Evolutionary conservation across 2,888 invertebrate genomes (phyloP).

Genomic region (Crematogaster levior): DNA sequence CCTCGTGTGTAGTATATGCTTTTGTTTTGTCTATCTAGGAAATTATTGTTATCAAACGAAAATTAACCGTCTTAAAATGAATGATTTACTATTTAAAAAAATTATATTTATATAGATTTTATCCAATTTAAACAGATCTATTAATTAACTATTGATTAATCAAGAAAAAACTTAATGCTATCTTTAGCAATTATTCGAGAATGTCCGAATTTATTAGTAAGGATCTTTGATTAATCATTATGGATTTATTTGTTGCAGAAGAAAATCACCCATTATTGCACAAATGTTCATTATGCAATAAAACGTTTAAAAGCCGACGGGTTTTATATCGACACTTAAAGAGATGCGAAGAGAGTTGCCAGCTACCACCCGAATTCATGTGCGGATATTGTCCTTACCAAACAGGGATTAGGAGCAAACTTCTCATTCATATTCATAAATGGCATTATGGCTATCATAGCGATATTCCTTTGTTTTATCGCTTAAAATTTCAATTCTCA

Average conservation of each 20-base stretch:
- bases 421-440: not conserved
- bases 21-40: not conserved
- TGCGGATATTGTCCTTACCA: not conserved
- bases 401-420: not conserved
- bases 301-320: not conserved
- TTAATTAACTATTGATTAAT: not conserved
- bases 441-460: too few species aligned
- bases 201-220: not conserved
- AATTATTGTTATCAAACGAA: not conserved
- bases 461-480: not conserved
- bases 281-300: not conserved
- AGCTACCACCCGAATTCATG: not conserved
- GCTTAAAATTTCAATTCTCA: not conserved
- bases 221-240: slow-evolving; percentile 4
- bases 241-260: slow-evolving; percentile 36
- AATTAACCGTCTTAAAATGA: not conserved
- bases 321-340: not conserved
- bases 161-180: not conserved
- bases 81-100: not conserved
- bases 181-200: not conserved
- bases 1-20: not conserved
- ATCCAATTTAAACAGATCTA: not conserved
- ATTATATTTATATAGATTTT: not conserved
- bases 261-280: not conserved
- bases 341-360: not conserved